A percentile compares a stretch with the other conserved stretches of the same genome.
Conservation (phyloP, 2,888 invertebrate species). For the Dioctria linearis region DNA sequence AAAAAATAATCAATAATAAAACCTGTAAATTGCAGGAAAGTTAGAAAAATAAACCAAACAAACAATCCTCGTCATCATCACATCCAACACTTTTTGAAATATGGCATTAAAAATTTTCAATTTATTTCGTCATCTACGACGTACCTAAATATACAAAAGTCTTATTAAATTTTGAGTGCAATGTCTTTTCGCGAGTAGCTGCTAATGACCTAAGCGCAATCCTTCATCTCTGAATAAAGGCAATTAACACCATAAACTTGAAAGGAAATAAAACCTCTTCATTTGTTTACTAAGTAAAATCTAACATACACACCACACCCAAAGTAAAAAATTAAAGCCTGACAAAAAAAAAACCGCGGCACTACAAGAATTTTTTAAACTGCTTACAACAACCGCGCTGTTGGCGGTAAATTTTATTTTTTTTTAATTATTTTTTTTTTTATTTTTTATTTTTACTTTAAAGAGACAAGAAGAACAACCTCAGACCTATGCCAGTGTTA, state of each 20-base stretch:
- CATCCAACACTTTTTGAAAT: too few relatives aligned
- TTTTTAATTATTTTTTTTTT: too few relatives aligned
- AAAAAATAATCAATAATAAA: too few relatives aligned
- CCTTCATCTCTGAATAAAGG: neutral
- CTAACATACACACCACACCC: neutral
- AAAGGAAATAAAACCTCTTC: neutral
- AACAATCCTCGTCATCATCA: too few relatives aligned
- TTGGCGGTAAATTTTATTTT: constrained; percentile 17
- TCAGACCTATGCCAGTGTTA: constrained; percentile 25
- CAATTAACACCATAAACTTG: constrained; percentile 20
- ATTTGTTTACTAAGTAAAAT: constrained; percentile 22
- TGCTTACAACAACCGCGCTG: constrained; percentile 15
- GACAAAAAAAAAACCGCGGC: constrained; percentile 5
- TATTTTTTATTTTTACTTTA: neutral
- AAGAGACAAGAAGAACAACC: neutral
- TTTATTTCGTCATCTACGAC: too few relatives aligned
- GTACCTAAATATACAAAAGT: too few relatives aligned
- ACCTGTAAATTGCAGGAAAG: too few relatives aligned
- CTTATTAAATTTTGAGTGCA: too few relatives aligned
- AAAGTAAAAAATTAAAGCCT: neutral
- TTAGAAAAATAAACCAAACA: too few relatives aligned
- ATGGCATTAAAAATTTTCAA: too few relatives aligned
- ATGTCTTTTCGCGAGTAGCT: too few relatives aligned
- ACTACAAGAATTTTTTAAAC: constrained; percentile 21
- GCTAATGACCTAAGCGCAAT: too few relatives aligned